Percentiles rank a stretch among this genome's conserved stretches.
These are phyloP conservation scores for Apomyelois bistriatella DNA, from an alignment of 2,888 invertebrate genomes.

Conservation along the genomic window DNA sequence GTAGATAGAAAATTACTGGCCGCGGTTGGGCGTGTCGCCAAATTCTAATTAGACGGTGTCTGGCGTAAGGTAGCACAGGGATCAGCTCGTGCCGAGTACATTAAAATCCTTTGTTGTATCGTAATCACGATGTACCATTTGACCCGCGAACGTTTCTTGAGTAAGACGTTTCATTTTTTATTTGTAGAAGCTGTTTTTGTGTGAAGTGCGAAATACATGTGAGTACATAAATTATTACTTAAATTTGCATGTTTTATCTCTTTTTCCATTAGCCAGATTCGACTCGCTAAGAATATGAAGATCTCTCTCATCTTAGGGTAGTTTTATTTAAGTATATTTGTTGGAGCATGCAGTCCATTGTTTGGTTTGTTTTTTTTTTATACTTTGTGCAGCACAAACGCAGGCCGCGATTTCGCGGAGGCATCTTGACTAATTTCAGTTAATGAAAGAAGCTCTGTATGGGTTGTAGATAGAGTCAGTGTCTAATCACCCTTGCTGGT, in stretches of 20 bases:
- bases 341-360: too few species aligned
- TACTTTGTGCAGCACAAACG: too few species aligned
- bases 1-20: conserved; percentile 57
- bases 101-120: conserved; percentile 8
- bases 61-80: conserved; percentile 67
- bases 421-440: too few species aligned
- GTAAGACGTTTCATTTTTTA: conserved; percentile 18
- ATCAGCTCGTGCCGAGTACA: conserved; percentile 5
- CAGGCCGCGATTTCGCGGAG: too few species aligned
- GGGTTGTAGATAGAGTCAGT: too few species aligned
- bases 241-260: background rate
- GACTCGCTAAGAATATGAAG: too few species aligned
- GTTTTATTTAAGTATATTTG: too few species aligned
- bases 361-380: too few species aligned
- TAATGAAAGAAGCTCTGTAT: too few species aligned
- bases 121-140: conserved; percentile 30
- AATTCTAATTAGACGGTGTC: conserved; percentile 77
- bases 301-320: too few species aligned
- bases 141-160: conserved; percentile 24
- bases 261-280: too few species aligned
- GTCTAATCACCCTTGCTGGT: too few species aligned
- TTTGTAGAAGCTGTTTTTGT: background rate
- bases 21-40: conserved; percentile 63
- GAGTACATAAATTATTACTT: background rate
- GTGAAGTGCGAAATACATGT: background rate